Evolutionary conservation across 2,888 invertebrate genomes (phyloP), one percentile per base, ranked within the genome.

Genomic region (Spisula subtruncata): DNA sequence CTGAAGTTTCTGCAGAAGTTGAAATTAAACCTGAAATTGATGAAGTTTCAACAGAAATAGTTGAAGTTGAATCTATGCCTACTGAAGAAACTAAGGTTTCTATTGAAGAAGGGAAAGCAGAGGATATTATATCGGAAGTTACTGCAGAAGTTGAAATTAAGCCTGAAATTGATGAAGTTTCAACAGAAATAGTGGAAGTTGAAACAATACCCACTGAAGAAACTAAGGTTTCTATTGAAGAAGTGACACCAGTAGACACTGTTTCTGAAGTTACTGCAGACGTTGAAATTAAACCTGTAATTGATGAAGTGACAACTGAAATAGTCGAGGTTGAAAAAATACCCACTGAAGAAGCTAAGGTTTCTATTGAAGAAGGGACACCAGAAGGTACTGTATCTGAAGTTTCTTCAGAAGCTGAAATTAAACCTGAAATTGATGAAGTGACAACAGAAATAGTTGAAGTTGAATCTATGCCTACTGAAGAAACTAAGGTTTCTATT

Each of bases 311-410:
- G 6, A 6, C 86, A 14, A 79, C 89, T 51, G 82, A 83, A 29
- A 54, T 12, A n/a, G 79, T 87, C 46, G 83, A 89, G 35, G 60
- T 88, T 81, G 56, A 86, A 32, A 83, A 83, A 0, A 79, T 88
- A 75, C 84, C 80, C 25, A 66, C n/a, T 20, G 87, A 85, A 35
- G 81, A 85, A 83, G 79, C 83, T 41, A 29, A 90, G 66, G 75
- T 60, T 5, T 41, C 81, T 0, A 20, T 60, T 56, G 86, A 81
- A 56, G 66, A 41, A 29, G 66, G 29, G 16, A 41, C 86, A 66
- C 46, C 46, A 32, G 79, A 41, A 41, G 18, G 8, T 20, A n/a
- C 51, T 56, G 66, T 54, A 12, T 29, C 80, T 66, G 32, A 80
- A 35, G 29, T 81, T 54, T 0, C 35, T 25, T 10, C 51, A 16